Conservation (phyloP, 2,888 invertebrate species). For the Epistrophe grossulariae region DNA sequence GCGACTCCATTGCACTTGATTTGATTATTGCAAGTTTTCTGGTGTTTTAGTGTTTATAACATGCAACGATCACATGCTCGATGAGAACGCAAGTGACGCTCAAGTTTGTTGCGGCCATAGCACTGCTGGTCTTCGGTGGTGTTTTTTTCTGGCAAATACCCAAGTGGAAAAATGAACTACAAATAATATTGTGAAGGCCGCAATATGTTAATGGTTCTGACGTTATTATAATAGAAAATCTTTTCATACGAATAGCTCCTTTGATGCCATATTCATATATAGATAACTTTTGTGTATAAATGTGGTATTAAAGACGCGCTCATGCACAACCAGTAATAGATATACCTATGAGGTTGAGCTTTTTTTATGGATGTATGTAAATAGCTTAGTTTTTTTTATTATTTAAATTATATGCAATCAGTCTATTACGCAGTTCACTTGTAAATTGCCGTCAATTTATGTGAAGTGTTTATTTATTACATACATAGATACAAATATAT, state of each 20-base stretch:
- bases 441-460: slow-evolving; percentile 21
- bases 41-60: not conserved
- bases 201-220: slow-evolving; percentile 52
- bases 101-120: slow-evolving; percentile 15
- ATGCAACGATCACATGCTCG: slow-evolving; percentile 63
- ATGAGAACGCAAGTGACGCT: slow-evolving; percentile 6
- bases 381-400: not conserved
- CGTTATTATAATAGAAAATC: slow-evolving; percentile 34
- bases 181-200: slow-evolving; percentile 57
- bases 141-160: slow-evolving; percentile 36
- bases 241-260: not conserved
- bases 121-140: not conserved
- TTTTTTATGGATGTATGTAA: not conserved
- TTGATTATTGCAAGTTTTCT: slow-evolving; percentile 5
- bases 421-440: slow-evolving; percentile 52
- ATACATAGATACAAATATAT: not conserved
- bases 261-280: not conserved
- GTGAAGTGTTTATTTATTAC: not conserved
- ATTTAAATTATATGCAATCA: slow-evolving; percentile 52
- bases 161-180: slow-evolving; percentile 58
- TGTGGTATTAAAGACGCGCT: slow-evolving; percentile 3
- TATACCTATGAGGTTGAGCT: not conserved
- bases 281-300: not conserved
- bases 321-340: slow-evolving; percentile 36
- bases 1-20: slow-evolving; percentile 37